A percentile compares a stretch with the other conserved stretches of the same genome.
phyloP scores from a whole-genome alignment of 2,888 invertebrate genomes.

The Caenorhabditis japonica region DNA sequence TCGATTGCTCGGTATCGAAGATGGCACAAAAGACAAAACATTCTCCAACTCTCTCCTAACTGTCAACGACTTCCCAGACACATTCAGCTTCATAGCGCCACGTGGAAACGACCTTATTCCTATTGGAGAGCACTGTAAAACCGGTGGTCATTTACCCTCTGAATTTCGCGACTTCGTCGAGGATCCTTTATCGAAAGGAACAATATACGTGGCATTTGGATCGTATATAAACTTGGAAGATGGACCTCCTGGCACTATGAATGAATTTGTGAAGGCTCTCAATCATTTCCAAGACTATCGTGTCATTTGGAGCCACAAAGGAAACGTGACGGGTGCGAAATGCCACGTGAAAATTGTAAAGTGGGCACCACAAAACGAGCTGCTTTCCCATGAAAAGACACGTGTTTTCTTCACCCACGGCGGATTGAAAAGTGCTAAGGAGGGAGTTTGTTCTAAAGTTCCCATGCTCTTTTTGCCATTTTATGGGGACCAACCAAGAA shows the following conservation, averaged over 20 bases:
- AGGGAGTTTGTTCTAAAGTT: slow-evolving; percentile 59
- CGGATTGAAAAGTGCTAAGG: slow-evolving; percentile 65
- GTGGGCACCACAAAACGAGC: slow-evolving; percentile 68
- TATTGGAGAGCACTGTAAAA: slow-evolving; percentile 53
- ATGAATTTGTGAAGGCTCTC: slow-evolving; percentile 59
- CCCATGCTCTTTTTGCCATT: slow-evolving; percentile 64
- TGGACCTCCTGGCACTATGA: slow-evolving; percentile 57
- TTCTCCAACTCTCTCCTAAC: slow-evolving; percentile 20
- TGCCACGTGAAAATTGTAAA: slow-evolving; percentile 50
- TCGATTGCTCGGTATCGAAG: slow-evolving; percentile 21
- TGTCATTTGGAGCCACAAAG: slow-evolving; percentile 65
- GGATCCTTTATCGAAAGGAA: slow-evolving; percentile 63
- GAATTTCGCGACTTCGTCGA: slow-evolving; percentile 57
- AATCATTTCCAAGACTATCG: slow-evolving; percentile 61
- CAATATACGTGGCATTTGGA: slow-evolving; percentile 69
- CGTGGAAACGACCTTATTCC: slow-evolving; percentile 41
- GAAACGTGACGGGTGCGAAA: slow-evolving; percentile 40
- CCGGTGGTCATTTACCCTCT: slow-evolving; percentile 9
- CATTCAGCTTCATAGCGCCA: slow-evolving; percentile 36
- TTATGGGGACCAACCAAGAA: slow-evolving; percentile 62
- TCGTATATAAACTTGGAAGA: slow-evolving; percentile 60
- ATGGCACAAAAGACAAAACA: slow-evolving; percentile 21
- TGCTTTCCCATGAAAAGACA: slow-evolving; percentile 61
- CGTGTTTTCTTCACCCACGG: slow-evolving; percentile 64
- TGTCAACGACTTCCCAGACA: slow-evolving; percentile 44